phyloP scores from a whole-genome alignment of 1,140 invertebrate species.

The Phortica variegata region DNA sequence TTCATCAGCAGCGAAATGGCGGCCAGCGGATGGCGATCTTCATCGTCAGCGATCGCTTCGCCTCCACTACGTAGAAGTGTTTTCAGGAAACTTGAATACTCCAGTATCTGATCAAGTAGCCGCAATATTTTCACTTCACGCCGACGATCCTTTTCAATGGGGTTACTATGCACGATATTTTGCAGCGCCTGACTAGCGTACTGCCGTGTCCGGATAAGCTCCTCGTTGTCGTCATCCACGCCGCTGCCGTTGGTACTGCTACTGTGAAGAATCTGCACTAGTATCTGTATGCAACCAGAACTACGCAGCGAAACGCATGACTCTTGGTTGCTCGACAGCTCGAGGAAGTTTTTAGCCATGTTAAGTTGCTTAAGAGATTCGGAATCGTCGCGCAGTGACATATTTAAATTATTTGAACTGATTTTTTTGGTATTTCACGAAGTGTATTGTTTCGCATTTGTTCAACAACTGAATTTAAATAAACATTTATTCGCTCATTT shows the following conservation, averaged over 20 bases:
- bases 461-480: no score
- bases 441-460: no score
- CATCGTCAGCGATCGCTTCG: constrained; percentile 64
- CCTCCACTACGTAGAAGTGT: constrained; percentile 61
- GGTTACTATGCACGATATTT: constrained; percentile 88
- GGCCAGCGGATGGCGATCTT: constrained; percentile 78
- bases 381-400: constrained; percentile 20
- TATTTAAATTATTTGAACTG: no score
- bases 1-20: constrained; percentile 92
- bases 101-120: constrained; percentile 77
- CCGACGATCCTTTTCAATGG: constrained; percentile 83
- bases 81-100: constrained; percentile 70
- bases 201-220: constrained; percentile 63
- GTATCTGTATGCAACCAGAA: constrained; percentile 86
- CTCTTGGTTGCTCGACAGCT: constrained; percentile 87
- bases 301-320: constrained; percentile 89
- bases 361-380: constrained; percentile 72
- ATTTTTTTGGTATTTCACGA: no score
- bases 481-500: no score
- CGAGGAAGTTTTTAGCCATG: constrained; percentile 81
- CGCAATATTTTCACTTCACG: constrained; percentile 83
- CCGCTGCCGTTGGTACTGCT: constrained; percentile 58
- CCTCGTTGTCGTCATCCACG: constrained; percentile 11
- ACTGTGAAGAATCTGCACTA: constrained; percentile 86
- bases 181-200: constrained; percentile 80